Percentiles rank a stretch among this genome's conserved stretches.
Evolutionary conservation across 2,888 invertebrate genomes (phyloP).

Genomic region (Phrixothrix hirtus): DNA sequence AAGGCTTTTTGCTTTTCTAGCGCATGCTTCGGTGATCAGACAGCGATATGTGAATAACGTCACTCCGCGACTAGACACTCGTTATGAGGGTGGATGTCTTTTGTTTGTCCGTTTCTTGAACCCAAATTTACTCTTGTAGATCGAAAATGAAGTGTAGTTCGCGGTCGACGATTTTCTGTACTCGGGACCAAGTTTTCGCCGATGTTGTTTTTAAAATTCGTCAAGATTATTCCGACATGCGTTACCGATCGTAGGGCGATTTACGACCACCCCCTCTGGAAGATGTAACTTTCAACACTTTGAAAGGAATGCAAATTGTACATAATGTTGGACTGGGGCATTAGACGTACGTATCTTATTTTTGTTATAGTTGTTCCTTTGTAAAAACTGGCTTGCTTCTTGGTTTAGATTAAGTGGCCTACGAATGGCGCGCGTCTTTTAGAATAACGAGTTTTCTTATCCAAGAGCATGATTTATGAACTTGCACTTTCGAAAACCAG

Average conservation of each 20-base stretch:
- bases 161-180: conserved; percentile 3
- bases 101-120: conserved; percentile 25
- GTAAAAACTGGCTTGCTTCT: neutral
- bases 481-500: conserved; percentile 43
- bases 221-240: neutral
- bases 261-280: conserved; percentile 3
- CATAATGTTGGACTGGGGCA: conserved; percentile 75
- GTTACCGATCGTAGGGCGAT: conserved; percentile 6
- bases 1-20: conserved; percentile 37
- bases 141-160: conserved; percentile 19
- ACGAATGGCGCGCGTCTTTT: conserved; percentile 15
- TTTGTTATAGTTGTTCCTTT: conserved; percentile 2
- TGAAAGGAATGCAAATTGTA: conserved; percentile 24
- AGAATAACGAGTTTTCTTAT: conserved; percentile 40
- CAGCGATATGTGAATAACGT: conserved; percentile 38
- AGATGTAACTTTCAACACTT: conserved; percentile 20
- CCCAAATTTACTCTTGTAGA: conserved; percentile 20
- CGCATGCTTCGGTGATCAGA: conserved; percentile 46
- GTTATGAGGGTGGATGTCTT: conserved; percentile 36
- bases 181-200: conserved; percentile 25
- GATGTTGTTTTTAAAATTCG: neutral
- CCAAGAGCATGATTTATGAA: conserved; percentile 40
- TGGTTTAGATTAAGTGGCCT: conserved; percentile 1
- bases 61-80: conserved; percentile 38
- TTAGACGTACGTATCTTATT: conserved; percentile 66